These are phyloP conservation scores for Pangasius larnaudii DNA, from an alignment of 2,797 vertebrate species.

Conservation along the genomic window DNA sequence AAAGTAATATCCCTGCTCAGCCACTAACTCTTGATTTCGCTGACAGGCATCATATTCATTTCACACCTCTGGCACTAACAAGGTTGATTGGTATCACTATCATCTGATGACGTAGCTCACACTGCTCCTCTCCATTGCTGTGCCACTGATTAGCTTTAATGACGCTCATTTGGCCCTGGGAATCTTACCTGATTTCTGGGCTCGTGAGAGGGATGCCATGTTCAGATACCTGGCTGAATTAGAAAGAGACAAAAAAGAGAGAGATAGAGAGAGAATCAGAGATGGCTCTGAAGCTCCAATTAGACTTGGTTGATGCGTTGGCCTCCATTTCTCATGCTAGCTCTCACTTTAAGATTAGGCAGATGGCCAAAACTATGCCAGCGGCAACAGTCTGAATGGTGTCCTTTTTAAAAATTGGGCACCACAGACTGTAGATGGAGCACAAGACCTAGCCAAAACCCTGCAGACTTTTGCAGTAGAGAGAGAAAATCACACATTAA, in stretches of 20 bases:
- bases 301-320: slow-evolving; percentile 53
- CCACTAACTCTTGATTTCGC: slow-evolving; percentile 35
- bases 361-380: slow-evolving; percentile 59
- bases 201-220: slow-evolving; percentile 10
- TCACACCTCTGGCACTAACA: slow-evolving; percentile 38
- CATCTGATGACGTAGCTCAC: slow-evolving; percentile 44
- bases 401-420: slow-evolving; percentile 42
- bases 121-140: slow-evolving; percentile 52
- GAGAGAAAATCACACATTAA: slow-evolving; percentile 25
- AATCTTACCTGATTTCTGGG: slow-evolving; percentile 57
- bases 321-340: slow-evolving; percentile 63
- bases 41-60: slow-evolving; percentile 46
- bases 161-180: slow-evolving; percentile 62
- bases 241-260: background rate
- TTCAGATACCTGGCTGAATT: slow-evolving; percentile 16
- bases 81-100: slow-evolving; percentile 48
- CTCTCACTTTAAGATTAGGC: slow-evolving; percentile 62
- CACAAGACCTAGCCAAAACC: slow-evolving; percentile 17
- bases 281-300: slow-evolving; percentile 46
- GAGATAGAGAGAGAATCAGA: slow-evolving; percentile 16
- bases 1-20: slow-evolving; percentile 27
- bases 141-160: slow-evolving; percentile 62
- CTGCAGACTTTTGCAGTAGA: background rate
- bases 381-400: slow-evolving; percentile 55
- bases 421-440: slow-evolving; percentile 38